Conservation (phyloP, 2,888 invertebrate genomes). For the Epinotia brunnichana region DNA sequence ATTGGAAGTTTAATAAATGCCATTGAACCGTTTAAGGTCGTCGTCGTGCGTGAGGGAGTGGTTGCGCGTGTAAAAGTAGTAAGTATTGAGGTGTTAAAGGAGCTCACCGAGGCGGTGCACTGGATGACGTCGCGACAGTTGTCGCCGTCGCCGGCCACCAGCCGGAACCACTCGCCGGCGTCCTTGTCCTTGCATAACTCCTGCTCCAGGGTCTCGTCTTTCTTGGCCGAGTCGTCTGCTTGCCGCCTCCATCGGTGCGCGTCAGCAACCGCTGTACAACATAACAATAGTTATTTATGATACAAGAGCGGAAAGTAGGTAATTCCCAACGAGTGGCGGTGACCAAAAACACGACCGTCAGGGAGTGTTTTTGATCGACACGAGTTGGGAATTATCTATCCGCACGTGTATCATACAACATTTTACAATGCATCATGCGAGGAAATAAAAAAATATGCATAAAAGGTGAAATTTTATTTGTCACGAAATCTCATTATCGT, state of each 20-base stretch:
- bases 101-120: slow-evolving; percentile 94
- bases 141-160: slow-evolving; percentile 94
- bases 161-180: slow-evolving; percentile 97
- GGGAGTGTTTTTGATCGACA: too few relatives aligned
- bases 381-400: too few relatives aligned
- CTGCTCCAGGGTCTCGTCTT: slow-evolving; percentile 93
- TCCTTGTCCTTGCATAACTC: slow-evolving; percentile 97
- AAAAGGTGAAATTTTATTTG: too few relatives aligned
- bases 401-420: too few relatives aligned
- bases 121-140: slow-evolving; percentile 97
- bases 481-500: too few relatives aligned
- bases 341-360: too few relatives aligned
- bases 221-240: slow-evolving; percentile 87
- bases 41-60: slow-evolving; percentile 45
- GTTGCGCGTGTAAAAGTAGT: slow-evolving; percentile 51
- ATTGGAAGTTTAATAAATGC: slow-evolving; percentile 4
- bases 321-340: too few relatives aligned
- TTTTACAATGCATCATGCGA: too few relatives aligned
- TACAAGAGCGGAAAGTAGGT: too few relatives aligned
- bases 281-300: too few relatives aligned
- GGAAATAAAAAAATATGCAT: too few relatives aligned
- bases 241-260: slow-evolving; percentile 86
- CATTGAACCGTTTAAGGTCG: slow-evolving; percentile 43
- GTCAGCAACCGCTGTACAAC: slow-evolving; percentile 70
- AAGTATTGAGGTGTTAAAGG: slow-evolving; percentile 53